phyloP scores from a whole-genome alignment of 2,113 vertebrate species.

The Hippocampus comes region DNA sequence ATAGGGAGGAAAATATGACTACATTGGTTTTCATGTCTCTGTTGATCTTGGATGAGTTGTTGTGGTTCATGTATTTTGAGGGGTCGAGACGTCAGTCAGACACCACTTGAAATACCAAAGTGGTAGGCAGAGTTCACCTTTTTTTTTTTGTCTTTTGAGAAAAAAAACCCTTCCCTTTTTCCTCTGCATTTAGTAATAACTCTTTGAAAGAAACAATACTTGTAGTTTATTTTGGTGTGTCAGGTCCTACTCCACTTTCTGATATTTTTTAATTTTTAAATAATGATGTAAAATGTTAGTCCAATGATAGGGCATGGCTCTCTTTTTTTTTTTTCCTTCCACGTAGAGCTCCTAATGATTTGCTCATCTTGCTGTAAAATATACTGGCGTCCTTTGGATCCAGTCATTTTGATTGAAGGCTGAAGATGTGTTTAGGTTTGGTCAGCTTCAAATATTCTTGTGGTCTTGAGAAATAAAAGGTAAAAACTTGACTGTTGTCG shows the following conservation, averaged over 20 bases:
- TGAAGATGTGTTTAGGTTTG: slow-evolving; percentile 63
- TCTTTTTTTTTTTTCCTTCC: slow-evolving; percentile 37
- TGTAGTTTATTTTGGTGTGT: slow-evolving; percentile 69
- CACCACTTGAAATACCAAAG: slow-evolving; percentile 51
- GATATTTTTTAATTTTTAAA: slow-evolving; percentile 37
- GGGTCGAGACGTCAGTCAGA: slow-evolving; percentile 46
- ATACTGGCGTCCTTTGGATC: slow-evolving; percentile 59
- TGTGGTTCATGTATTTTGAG: slow-evolving; percentile 57
- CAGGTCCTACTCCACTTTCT: slow-evolving; percentile 53
- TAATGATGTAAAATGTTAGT: slow-evolving; percentile 68
- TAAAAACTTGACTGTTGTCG: slow-evolving; percentile 24
- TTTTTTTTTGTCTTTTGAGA: slow-evolving; percentile 44
- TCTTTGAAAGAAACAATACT: slow-evolving; percentile 51
- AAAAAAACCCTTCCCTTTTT: slow-evolving; percentile 54
- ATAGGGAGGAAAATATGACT: slow-evolving; percentile 25
- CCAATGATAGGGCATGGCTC: slow-evolving; percentile 41
- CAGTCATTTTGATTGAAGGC: slow-evolving; percentile 60
- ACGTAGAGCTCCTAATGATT: slow-evolving; percentile 51
- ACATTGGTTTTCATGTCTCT: slow-evolving; percentile 41
- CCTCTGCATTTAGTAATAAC: slow-evolving; percentile 59
- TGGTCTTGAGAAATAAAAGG: slow-evolving; percentile 73
- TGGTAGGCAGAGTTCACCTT: slow-evolving; percentile 34
- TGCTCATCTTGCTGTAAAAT: slow-evolving; percentile 64
- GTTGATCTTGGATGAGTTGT: slow-evolving; percentile 41
- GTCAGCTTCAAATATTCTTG: slow-evolving; percentile 68